Evolutionary conservation across 2,888 invertebrate genomes (phyloP).

Genomic region (Apamea crenata): DNA sequence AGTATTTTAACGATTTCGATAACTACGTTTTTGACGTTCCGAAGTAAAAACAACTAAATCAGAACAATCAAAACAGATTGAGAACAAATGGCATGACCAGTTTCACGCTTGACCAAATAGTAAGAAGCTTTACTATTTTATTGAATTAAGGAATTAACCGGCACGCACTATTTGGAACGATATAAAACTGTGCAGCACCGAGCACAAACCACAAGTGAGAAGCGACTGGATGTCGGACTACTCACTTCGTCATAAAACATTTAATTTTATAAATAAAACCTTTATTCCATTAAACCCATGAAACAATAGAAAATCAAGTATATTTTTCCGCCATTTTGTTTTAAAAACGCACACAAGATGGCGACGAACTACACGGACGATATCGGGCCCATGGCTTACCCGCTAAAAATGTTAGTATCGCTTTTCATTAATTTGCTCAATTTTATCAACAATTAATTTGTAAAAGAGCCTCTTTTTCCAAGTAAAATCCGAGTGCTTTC

Average conservation of each 20-base stretch:
- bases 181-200: conserved; percentile 81
- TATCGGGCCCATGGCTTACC: conserved; percentile 86
- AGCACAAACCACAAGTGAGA: conserved; percentile 85
- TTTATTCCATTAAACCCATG: conserved; percentile 72
- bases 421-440: conserved; percentile 47
- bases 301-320: conserved; percentile 66
- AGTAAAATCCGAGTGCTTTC: conserved; percentile 46
- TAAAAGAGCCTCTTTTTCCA: conserved; percentile 31
- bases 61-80: conserved; percentile 78
- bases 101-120: conserved; percentile 87
- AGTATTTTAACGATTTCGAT: background rate
- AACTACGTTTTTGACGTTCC: background rate
- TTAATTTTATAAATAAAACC: conserved; percentile 63
- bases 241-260: conserved; percentile 87
- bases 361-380: conserved; percentile 82
- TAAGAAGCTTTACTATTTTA: conserved; percentile 89
- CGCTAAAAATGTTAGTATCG: conserved; percentile 86
- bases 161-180: conserved; percentile 85
- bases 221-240: conserved; percentile 89
- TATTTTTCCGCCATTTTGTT: conserved; percentile 78
- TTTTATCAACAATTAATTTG: conserved; percentile 41
- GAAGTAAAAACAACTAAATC: conserved; percentile 63
- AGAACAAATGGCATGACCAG: conserved; percentile 79
- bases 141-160: conserved; percentile 90
- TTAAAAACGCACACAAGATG: conserved; percentile 80